phyloP scores from a whole-genome alignment of 1,140 invertebrate species.

The Zaprionus africanus region DNA sequence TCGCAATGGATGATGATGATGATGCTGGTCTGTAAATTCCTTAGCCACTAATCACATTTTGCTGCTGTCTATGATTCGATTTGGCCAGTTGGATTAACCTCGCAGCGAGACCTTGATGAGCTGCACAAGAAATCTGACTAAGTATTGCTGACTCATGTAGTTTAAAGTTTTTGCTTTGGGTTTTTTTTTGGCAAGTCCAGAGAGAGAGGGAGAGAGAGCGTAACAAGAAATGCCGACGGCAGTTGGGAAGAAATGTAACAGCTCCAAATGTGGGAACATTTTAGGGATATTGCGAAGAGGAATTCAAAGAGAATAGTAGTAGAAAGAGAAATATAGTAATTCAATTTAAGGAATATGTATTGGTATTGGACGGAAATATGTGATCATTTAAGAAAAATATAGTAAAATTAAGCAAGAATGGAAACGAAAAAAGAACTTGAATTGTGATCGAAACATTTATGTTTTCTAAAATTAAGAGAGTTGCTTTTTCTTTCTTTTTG shows the following conservation, averaged over 20 bases:
- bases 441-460: too few species aligned
- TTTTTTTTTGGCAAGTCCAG: neutral
- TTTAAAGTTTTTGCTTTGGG: constrained; percentile 12
- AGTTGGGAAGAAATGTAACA: constrained; percentile 1
- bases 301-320: too few species aligned
- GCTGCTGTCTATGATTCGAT: constrained; percentile 36
- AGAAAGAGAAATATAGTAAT: too few species aligned
- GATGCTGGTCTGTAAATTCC: constrained; percentile 32
- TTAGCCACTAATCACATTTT: constrained; percentile 34
- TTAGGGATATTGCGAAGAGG: neutral
- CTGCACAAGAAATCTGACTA: constrained; percentile 33
- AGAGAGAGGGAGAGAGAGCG: neutral
- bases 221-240: constrained; percentile 35
- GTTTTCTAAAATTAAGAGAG: too few species aligned
- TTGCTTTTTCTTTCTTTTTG: too few species aligned
- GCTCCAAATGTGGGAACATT: neutral
- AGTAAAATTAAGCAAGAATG: too few species aligned
- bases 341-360: too few species aligned
- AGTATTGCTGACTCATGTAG: constrained; percentile 42
- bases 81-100: constrained; percentile 35
- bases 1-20: neutral
- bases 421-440: too few species aligned
- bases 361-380: too few species aligned
- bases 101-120: constrained; percentile 24
- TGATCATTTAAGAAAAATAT: too few species aligned